Conservation (phyloP, 1,140 invertebrate genomes). For the Hycleus cichorii region DNA sequence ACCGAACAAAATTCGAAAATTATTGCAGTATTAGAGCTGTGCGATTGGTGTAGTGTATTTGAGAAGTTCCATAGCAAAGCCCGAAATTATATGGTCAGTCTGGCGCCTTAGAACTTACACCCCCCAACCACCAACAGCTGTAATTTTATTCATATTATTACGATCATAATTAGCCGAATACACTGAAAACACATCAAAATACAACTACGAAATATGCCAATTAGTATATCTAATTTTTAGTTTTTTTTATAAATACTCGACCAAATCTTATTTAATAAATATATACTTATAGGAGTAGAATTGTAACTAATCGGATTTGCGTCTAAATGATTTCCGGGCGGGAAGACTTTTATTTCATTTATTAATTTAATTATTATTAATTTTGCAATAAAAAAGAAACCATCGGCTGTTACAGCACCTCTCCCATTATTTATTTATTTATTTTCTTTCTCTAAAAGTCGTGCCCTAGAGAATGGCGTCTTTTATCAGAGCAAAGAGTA, state of each 20-base stretch:
- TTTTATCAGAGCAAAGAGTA: constrained; percentile 9
- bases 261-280: not conserved
- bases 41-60: constrained; percentile 2
- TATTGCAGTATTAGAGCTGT: constrained; percentile 25
- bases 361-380: too few species aligned
- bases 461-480: constrained; percentile 33
- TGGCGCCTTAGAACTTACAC: not conserved
- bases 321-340: constrained; percentile 35
- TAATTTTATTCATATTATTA: not conserved
- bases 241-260: not conserved
- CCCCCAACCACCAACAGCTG: constrained; percentile 6
- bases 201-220: constrained; percentile 27
- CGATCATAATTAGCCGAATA: constrained; percentile 14
- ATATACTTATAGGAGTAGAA: not conserved
- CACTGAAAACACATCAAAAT: constrained; percentile 30
- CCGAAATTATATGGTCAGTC: not conserved
- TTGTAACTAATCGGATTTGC: not conserved
- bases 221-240: constrained; percentile 26
- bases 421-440: not conserved
- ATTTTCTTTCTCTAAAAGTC: constrained; percentile 25
- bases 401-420: constrained; percentile 35
- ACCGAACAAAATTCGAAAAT: constrained; percentile 4
- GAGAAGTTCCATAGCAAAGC: constrained; percentile 2
- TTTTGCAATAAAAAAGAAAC: constrained; percentile 9
- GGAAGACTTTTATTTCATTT: constrained; percentile 36